Conservation (phyloP, 2,797 vertebrate genomes). For the Meriones psammophilus region DNA sequence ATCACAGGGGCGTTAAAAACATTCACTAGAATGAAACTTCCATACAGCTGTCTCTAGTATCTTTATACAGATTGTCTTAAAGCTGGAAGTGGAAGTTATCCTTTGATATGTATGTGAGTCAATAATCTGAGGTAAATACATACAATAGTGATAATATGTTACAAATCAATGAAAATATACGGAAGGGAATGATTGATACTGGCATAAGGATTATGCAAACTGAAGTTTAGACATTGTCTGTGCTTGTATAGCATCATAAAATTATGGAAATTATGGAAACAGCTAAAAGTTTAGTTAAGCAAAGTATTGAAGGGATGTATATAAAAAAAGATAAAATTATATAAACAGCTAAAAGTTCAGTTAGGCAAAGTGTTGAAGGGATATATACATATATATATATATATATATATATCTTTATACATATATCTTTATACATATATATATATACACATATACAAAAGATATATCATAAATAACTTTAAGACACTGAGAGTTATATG, state of each 20-base stretch:
- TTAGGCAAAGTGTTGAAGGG: neutral
- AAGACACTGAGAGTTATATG: neutral
- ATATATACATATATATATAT: no score
- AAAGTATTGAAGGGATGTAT: neutral
- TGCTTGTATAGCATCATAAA: neutral
- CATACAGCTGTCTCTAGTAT: neutral
- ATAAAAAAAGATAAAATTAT: neutral
- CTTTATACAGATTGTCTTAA: neutral
- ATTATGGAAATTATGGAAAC: neutral
- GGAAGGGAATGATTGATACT: neutral
- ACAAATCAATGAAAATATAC: neutral
- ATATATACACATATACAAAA: neutral
- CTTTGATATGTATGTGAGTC: neutral
- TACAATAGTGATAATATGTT: neutral
- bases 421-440: no score
- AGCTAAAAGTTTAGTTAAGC: neutral
- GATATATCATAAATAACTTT: neutral
- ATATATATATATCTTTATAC: no score
- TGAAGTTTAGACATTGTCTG: neutral
- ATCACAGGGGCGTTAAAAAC: neutral
- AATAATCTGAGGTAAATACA: neutral
- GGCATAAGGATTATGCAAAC: neutral
- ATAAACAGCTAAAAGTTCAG: neutral
- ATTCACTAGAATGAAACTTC: fast-evolving
- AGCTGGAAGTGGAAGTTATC: neutral